These are phyloP conservation scores for Eudasyphora cyanicolor DNA, from an alignment of 2,888 invertebrate genomes.

Conservation along the genomic window DNA sequence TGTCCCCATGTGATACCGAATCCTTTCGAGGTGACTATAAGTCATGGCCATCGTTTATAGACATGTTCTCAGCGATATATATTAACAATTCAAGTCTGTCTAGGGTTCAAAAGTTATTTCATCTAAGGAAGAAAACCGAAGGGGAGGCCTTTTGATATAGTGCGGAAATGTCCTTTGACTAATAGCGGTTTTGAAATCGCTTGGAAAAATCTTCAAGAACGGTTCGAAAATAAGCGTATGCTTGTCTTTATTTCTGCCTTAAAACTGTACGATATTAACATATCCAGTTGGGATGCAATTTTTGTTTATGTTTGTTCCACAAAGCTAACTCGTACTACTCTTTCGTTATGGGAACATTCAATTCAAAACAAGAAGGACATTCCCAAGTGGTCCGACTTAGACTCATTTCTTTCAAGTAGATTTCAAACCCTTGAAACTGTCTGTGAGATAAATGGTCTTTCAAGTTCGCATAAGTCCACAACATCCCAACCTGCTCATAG, in stretches of 20 bases:
- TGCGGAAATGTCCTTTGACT: conserved; percentile 1
- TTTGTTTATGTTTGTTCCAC: conserved; percentile 28
- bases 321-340: not conserved
- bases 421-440: conserved; percentile 7
- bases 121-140: not conserved
- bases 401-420: not conserved
- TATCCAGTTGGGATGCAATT: conserved; percentile 37
- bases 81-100: not conserved
- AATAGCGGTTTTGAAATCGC: conserved; percentile 18
- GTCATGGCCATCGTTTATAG: not conserved
- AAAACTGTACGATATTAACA: not conserved
- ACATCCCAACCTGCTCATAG: too few species aligned
- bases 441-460: not conserved
- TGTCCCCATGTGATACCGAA: conserved; percentile 6
- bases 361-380: not conserved
- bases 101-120: not conserved
- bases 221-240: conserved; percentile 5
- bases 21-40: not conserved
- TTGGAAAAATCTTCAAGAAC: not conserved
- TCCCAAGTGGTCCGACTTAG: not conserved
- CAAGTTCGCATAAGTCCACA: not conserved
- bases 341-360: conserved; percentile 29
- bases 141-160: conserved; percentile 23
- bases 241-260: conserved; percentile 13
- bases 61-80: too few species aligned